These are phyloP conservation scores for Myripristis murdjan DNA, from an alignment of 2,797 vertebrate species.

Conservation along the genomic window DNA sequence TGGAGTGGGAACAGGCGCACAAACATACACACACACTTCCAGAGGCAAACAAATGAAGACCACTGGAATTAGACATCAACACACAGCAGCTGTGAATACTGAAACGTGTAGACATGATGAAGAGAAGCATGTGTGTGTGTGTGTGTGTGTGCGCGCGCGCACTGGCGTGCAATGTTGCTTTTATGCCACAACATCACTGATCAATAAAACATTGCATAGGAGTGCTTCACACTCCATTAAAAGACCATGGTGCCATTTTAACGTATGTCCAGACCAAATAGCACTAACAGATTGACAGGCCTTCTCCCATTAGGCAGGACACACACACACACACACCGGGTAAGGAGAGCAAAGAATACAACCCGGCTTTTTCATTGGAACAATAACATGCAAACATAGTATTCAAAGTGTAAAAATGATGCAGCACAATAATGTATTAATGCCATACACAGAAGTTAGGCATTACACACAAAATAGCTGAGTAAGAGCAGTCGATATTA, in stretches of 20 bases:
- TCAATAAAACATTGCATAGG: conserved; percentile 66
- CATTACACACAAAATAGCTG: conserved; percentile 34
- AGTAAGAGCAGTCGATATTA: conserved; percentile 40
- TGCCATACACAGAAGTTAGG: too few species aligned
- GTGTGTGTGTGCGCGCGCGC: conserved; percentile 21
- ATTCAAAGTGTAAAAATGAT: conserved; percentile 23
- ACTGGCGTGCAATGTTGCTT: conserved; percentile 44
- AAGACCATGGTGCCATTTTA: conserved; percentile 37
- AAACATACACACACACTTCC: conserved; percentile 42
- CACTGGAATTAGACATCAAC: background rate
- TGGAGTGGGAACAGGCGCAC: conserved; percentile 11
- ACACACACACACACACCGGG: conserved; percentile 28
- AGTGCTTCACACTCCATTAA: conserved; percentile 67
- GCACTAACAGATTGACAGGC: conserved; percentile 60
- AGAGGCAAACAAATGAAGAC: conserved; percentile 23
- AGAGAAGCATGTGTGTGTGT: background rate
- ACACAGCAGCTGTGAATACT: conserved; percentile 16
- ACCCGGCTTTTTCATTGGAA: conserved; percentile 25
- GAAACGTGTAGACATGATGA: conserved; percentile 12
- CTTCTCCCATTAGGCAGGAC: conserved; percentile 24
- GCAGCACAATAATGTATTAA: conserved; percentile 45
- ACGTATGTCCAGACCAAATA: conserved; percentile 48
- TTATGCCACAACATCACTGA: conserved; percentile 48
- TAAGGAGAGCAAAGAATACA: conserved; percentile 38
- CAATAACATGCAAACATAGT: conserved; percentile 22